Percentiles rank a stretch among this genome's conserved stretches.
Conservation (phyloP, 1,140 invertebrate genomes). For the Trichomalopsis sarcophagae region DNA sequence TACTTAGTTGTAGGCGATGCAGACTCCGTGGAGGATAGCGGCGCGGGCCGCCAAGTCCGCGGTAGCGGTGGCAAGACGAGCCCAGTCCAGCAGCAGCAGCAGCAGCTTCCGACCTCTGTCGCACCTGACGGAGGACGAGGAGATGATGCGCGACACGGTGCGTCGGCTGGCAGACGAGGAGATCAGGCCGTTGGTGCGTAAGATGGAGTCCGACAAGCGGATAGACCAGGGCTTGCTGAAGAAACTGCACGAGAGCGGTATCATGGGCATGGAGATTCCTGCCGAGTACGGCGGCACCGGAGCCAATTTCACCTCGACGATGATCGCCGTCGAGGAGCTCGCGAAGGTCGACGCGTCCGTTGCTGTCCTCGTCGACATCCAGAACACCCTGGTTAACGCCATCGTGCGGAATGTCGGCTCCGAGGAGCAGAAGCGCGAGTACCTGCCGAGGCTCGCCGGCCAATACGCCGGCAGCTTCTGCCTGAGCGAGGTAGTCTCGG, state of each 20-base stretch:
- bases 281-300: slow-evolving; percentile 90
- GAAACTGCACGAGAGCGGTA: slow-evolving; percentile 80
- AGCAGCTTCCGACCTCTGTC: background rate
- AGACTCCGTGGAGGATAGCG: background rate
- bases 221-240: slow-evolving; percentile 84
- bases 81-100: background rate
- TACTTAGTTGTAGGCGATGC: background rate
- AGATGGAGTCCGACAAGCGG: slow-evolving; percentile 93
- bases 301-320: slow-evolving; percentile 90
- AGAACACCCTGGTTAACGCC: slow-evolving; percentile 94
- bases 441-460: slow-evolving; percentile 88
- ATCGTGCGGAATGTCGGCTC: slow-evolving; percentile 89
- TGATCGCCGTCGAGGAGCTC: slow-evolving; percentile 90
- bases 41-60: background rate
- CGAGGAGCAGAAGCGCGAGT: slow-evolving; percentile 89
- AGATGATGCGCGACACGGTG: background rate
- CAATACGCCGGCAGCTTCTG: slow-evolving; percentile 91
- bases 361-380: slow-evolving; percentile 91
- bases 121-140: background rate
- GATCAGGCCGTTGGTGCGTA: slow-evolving; percentile 88
- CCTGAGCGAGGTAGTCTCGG: slow-evolving; percentile 90
- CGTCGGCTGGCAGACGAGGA: slow-evolving; percentile 85
- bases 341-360: slow-evolving; percentile 94
- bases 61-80: background rate
- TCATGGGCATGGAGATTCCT: slow-evolving; percentile 96